These are phyloP conservation scores for Drosophila pallidifrons DNA, from an alignment of 1,140 invertebrate genomes.

Conservation along the genomic window DNA sequence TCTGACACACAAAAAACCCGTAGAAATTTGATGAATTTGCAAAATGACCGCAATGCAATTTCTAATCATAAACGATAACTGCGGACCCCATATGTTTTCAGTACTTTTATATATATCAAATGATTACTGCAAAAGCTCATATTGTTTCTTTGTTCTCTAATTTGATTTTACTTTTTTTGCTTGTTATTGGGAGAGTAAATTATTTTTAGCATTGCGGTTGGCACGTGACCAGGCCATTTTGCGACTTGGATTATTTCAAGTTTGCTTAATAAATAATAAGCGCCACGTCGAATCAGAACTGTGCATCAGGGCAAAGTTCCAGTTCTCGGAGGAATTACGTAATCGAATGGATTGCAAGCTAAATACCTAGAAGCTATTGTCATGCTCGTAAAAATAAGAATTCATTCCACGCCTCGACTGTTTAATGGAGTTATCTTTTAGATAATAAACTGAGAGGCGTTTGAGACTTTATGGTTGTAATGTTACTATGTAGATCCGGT, in stretches of 20 bases:
- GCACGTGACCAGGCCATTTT: conserved; percentile 66
- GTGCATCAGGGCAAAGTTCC: conserved; percentile 17
- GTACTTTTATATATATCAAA: neutral
- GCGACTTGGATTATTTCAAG: conserved; percentile 55
- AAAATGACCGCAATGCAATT: neutral
- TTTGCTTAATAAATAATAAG: conserved; percentile 42
- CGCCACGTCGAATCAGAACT: conserved; percentile 22
- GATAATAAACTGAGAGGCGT: neutral
- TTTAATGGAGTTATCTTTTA: neutral
- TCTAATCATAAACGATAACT: neutral
- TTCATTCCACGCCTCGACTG: neutral
- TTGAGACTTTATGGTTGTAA: neutral
- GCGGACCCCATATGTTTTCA: neutral
- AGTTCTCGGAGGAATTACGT: neutral
- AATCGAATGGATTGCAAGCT: neutral
- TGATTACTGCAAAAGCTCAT: neutral
- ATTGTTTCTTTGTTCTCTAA: conserved; percentile 16
- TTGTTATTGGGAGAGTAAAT: conserved; percentile 30
- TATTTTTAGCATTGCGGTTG: conserved; percentile 46
- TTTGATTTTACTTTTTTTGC: conserved; percentile 22
- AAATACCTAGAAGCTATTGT: neutral
- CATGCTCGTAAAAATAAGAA: neutral
- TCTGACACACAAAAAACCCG: no score
- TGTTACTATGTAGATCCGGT: no score
- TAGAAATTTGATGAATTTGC: neutral